Evolutionary conservation across 2,113 vertebrate genomes (phyloP), one percentile per base, ranked within the genome.

Genomic region (Callipepla squamata): DNA sequence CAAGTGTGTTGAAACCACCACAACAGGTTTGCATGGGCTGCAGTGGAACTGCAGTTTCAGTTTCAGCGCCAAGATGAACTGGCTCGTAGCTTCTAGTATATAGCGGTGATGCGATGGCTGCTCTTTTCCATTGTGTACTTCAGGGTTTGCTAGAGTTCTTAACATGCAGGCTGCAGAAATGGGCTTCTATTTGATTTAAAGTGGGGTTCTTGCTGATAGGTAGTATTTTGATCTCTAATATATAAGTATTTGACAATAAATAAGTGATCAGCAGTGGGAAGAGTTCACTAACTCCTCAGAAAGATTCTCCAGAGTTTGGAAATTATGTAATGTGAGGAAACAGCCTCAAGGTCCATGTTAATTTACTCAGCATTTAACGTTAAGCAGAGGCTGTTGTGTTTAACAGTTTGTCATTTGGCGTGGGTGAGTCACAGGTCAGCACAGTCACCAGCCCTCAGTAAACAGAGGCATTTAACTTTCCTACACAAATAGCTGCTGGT

Each of bases 31-130:
- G 36, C 17, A 30, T 2, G 0, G 16, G 1, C 26, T 80, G 45
- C 17, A 57, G 40, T 22, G 26, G 38, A 69, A 9, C 4, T n/a
- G 22, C 0, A 0, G 32, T 61, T 80, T 57, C 0, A 0, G 11
- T 62, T n/a, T 44, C 5, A 1, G 5, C 44, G n/a, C 30, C 2
- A 1, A 42, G 23, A 21, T 4, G 0, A 38, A 47, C 40, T 77
- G 45, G 26, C 26, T 69, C 13, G 7, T 26, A 58, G 13, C 59
- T 74, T 86, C 68, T 66, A 45, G 50, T 21, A 17, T 10, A 23
- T 8, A 67, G 36, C n/a, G 48, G n/a, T 26, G 25, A 51, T 48
- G 8, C 7, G 47, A 66, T 66, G 6, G 38, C 11, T n/a, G 55
- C 8, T 9, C 19, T 62, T 83, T 88, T 45, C 45, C 47, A 34